These are phyloP conservation scores for Colinus virginianus DNA, from an alignment of 2,113 vertebrate species.

Conservation along the genomic window DNA sequence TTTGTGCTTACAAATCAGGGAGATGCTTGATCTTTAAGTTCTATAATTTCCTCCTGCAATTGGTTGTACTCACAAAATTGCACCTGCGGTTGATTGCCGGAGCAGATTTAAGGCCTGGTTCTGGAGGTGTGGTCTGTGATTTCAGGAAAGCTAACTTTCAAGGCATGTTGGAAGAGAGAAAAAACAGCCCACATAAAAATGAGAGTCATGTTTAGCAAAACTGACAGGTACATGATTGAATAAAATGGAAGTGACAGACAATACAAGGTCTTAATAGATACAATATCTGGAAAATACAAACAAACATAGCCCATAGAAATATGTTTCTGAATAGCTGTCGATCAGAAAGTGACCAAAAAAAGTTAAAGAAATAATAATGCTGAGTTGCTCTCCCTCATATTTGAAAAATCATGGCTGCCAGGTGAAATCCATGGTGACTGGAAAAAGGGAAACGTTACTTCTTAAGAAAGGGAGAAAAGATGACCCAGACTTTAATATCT, in stretches of 20 bases:
- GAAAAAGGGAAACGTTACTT: no score
- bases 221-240: conserved; percentile 50
- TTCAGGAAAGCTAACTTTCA: conserved; percentile 50
- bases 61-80: conserved; percentile 58
- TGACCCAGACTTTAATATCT: not conserved
- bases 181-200: not conserved
- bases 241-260: conserved; percentile 61
- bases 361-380: not conserved
- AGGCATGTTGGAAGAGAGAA: not conserved
- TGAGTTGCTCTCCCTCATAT: no score
- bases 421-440: no score
- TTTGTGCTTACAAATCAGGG: conserved; percentile 54
- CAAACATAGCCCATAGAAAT: conserved; percentile 35
- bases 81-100: conserved; percentile 57
- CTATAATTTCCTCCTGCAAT: conserved; percentile 65
- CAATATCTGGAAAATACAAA: conserved; percentile 7
- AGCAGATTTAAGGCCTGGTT: conserved; percentile 44
- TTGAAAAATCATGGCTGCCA: no score
- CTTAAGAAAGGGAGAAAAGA: not conserved
- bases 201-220: conserved; percentile 16
- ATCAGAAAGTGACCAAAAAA: conserved; percentile 14
- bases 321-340: conserved; percentile 36
- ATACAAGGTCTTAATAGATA: conserved; percentile 47
- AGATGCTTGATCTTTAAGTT: conserved; percentile 28
- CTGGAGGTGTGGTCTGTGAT: conserved; percentile 8